These are phyloP conservation scores for Hypsibius dujardini DNA, from an alignment of 1,140 invertebrate species.

Conservation along the genomic window DNA sequence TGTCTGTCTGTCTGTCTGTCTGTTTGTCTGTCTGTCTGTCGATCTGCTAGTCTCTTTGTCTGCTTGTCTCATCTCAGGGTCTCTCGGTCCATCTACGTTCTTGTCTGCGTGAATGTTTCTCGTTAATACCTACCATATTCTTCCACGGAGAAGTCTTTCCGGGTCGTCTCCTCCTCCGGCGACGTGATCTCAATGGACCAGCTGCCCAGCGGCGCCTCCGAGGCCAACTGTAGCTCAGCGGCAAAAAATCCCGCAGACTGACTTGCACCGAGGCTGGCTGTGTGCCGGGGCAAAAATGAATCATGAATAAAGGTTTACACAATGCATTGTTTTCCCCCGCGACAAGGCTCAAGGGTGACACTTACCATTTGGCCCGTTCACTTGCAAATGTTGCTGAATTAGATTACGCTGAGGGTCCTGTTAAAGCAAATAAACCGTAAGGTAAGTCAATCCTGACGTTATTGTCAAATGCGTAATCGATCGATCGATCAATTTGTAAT, in stretches of 20 bases:
- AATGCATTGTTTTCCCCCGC: neutral
- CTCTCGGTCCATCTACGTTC: too few species aligned
- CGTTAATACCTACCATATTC: slow-evolving; percentile 35
- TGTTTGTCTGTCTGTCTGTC: too few species aligned
- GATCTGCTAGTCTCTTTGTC: too few species aligned
- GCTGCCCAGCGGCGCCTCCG: slow-evolving; percentile 40
- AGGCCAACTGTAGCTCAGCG: slow-evolving; percentile 35
- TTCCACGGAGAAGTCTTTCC: slow-evolving; percentile 40
- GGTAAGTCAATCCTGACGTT: too few species aligned
- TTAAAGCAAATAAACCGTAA: neutral
- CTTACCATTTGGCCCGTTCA: slow-evolving; percentile 11
- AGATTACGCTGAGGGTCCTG: slow-evolving; percentile 15
- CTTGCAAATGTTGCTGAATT: slow-evolving; percentile 9
- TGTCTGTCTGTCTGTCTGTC: too few species aligned
- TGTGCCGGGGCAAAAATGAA: neutral
- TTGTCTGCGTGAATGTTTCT: neutral
- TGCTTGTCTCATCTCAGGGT: too few species aligned
- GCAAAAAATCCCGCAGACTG: neutral
- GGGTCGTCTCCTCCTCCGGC: slow-evolving; percentile 31
- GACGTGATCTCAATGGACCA: slow-evolving; percentile 40
- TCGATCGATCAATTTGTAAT: too few species aligned
- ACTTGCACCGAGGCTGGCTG: neutral
- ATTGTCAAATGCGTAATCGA: too few species aligned
- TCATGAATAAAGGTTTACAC: neutral
- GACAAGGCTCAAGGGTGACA: neutral